phyloP scores from a whole-genome alignment of 2,888 invertebrate genomes.

The Boloria selene region DNA sequence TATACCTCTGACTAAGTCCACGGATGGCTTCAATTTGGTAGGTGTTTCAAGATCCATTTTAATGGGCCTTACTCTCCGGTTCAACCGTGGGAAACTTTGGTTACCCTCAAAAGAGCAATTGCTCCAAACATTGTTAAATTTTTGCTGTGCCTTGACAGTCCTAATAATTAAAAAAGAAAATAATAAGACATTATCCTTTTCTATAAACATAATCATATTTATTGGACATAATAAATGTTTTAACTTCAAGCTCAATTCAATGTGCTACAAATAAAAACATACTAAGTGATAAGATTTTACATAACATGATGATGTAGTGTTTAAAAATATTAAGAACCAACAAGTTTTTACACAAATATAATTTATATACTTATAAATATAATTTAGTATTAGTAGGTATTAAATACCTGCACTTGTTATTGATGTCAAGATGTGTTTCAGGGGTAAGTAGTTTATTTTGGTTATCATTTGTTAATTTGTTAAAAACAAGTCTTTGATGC shows the following conservation, averaged over 20 bases:
- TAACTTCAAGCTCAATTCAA: too few relatives aligned
- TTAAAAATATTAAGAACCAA: too few relatives aligned
- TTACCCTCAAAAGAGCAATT: slow-evolving; percentile 83
- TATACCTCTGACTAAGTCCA: slow-evolving; percentile 79
- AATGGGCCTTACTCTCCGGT: slow-evolving; percentile 56
- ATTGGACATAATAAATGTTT: not conserved
- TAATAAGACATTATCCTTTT: not conserved
- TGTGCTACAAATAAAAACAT: too few relatives aligned
- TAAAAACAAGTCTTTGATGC: slow-evolving; percentile 53
- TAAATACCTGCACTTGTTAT: slow-evolving; percentile 67
- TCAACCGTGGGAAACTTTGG: slow-evolving; percentile 84
- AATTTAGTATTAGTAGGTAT: too few relatives aligned
- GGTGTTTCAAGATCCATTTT: slow-evolving; percentile 75
- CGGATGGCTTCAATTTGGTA: slow-evolving; percentile 65
- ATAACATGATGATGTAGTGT: too few relatives aligned
- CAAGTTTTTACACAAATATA: too few relatives aligned
- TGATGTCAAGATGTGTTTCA: slow-evolving; percentile 55
- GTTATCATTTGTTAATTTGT: slow-evolving; percentile 52
- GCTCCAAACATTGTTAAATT: slow-evolving; percentile 53
- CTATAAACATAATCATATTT: not conserved
- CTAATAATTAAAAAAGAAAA: slow-evolving; percentile 45
- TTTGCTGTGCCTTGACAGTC: slow-evolving; percentile 60
- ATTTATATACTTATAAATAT: too few relatives aligned
- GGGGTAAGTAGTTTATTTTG: slow-evolving; percentile 60
- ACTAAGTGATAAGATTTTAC: too few relatives aligned